Evolutionary conservation across 2,113 vertebrate genomes (phyloP), one percentile per base, ranked within the genome.

Genomic region (Etheostoma cragini): DNA sequence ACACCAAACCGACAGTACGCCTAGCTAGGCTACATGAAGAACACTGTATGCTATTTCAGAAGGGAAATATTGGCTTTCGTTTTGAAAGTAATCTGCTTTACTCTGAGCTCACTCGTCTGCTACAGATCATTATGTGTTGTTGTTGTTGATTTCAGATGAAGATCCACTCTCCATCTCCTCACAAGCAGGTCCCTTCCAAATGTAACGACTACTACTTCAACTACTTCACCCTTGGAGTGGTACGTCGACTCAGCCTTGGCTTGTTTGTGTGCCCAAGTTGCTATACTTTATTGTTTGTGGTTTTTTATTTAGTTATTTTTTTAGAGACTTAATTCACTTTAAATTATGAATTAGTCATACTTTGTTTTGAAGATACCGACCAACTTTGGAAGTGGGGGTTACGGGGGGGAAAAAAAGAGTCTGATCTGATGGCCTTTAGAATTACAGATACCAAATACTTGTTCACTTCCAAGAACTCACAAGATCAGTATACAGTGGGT

Each of bases 161-260:
- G 95, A 99, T 99, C 88, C 98, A 99, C 90, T 99, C 98, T 26
- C 98, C 98, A 61, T 99, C 98, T 0, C 98, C 98, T 83, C 98
- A 99, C 94, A 99, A 99, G 91, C 97, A 99, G 92, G 98, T 99
- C 84, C 97, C 98, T 47, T 98, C 98, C 4, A 99, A 99, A 95
- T 99, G 98, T 95, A 99, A 99, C 82, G 98, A 99, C 96, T 99
- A 98, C 96, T 99, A 97, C 95, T 99, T 98, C 95, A 99, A 99
- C 93, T 99, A 98, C 88, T 99, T 98, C 94, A 98, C 97, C 19
- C 96, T 99, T 1, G 98, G 98, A 91, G 96, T 99, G 97, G 98
- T 99, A 94, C 91, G 98, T 97, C 5, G 26, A 13, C 33, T n/a
- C 19, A 1, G 19, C 57, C 1, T 1, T 0, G 7, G 2, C 30